Conservation (phyloP, 2,113 vertebrate genomes). For the Hepsetus odoe region DNA sequence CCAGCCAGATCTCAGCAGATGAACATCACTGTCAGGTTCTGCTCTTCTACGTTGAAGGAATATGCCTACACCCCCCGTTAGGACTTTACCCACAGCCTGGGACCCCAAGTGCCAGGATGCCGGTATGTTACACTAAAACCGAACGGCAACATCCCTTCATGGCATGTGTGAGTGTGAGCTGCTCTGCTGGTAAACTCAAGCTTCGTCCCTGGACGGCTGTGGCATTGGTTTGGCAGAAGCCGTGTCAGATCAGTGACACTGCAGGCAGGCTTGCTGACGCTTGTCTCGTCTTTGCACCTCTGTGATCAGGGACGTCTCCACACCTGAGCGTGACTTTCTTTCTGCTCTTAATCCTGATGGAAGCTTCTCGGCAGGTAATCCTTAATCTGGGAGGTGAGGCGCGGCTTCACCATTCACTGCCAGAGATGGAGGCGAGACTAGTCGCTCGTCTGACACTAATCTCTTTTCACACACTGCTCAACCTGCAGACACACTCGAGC, state of each 20-base stretch:
- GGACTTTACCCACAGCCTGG: too few relatives aligned
- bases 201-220: background rate
- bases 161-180: background rate
- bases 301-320: conserved; percentile 77
- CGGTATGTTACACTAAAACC: too few relatives aligned
- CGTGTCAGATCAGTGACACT: background rate
- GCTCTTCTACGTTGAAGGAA: too few relatives aligned
- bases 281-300: conserved; percentile 34
- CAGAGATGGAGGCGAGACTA: conserved; percentile 72
- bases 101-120: too few relatives aligned
- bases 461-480: conserved; percentile 56
- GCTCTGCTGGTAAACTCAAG: background rate
- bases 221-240: conserved; percentile 3
- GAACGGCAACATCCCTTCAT: background rate
- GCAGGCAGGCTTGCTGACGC: background rate
- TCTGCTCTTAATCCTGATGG: conserved; percentile 73
- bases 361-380: conserved; percentile 67
- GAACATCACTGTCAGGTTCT: too few relatives aligned
- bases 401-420: conserved; percentile 77
- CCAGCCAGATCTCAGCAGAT: too few relatives aligned
- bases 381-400: conserved; percentile 75
- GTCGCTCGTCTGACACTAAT: conserved; percentile 76
- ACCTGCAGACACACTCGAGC: background rate
- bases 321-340: conserved; percentile 14
- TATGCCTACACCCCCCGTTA: too few relatives aligned